These are phyloP conservation scores for Calephelis virginiensis DNA, from an alignment of 1,140 invertebrate species.

Conservation along the genomic window DNA sequence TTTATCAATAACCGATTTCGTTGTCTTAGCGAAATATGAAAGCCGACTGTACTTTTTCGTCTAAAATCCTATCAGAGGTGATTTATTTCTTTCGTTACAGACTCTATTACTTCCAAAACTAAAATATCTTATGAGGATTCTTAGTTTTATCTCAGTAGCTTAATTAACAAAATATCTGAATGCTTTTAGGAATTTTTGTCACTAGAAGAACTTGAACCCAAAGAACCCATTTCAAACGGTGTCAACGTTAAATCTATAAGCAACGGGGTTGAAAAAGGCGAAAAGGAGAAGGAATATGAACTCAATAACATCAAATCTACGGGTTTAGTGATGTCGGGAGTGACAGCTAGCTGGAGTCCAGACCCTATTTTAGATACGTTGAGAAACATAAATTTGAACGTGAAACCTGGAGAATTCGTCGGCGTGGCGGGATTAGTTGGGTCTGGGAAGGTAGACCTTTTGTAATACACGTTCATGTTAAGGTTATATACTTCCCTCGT, in stretches of 20 bases:
- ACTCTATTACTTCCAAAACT: too few species aligned
- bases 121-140: too few species aligned
- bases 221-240: conserved; percentile 41
- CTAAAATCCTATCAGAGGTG: too few species aligned
- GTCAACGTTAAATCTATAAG: conserved; percentile 36
- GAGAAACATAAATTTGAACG: conserved; percentile 81
- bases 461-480: neutral
- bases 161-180: neutral
- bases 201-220: conserved; percentile 73
- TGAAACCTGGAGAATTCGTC: conserved; percentile 82
- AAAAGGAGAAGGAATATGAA: conserved; percentile 43
- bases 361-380: conserved; percentile 80
- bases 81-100: too few species aligned
- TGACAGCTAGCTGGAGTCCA: conserved; percentile 81
- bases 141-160: neutral
- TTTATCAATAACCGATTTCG: too few species aligned
- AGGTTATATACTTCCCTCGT: neutral
- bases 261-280: conserved; percentile 43
- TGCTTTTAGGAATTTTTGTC: conserved; percentile 74
- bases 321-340: conserved; percentile 73
- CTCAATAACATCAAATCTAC: conserved; percentile 44
- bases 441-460: conserved; percentile 83
- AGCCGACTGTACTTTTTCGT: too few species aligned
- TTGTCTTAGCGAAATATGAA: too few species aligned
- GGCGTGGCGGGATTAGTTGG: conserved; percentile 89